A percentile compares a stretch with the other conserved stretches of the same genome.
Evolutionary conservation across 2,888 invertebrate species (phyloP).

Genomic region (Rotaria magnacalcarata): DNA sequence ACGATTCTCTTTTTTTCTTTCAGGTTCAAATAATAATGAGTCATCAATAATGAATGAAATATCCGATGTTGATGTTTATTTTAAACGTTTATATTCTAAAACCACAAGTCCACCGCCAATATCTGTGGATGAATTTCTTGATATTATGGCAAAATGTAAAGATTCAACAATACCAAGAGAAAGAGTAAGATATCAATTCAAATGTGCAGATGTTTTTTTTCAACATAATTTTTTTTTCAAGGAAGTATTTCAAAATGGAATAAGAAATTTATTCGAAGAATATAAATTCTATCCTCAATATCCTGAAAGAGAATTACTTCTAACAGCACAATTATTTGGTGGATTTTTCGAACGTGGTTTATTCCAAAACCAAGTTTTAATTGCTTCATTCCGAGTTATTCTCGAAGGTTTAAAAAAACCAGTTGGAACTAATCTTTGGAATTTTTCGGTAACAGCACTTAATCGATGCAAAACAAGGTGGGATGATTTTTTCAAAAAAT

Average conservation of each 20-base stretch:
- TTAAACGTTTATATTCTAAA: slow-evolving; percentile 79
- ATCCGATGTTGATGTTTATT: slow-evolving; percentile 64
- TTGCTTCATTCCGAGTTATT: slow-evolving; percentile 70
- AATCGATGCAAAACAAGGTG: slow-evolving; percentile 62
- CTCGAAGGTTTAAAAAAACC: slow-evolving; percentile 85
- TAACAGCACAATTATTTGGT: slow-evolving; percentile 93
- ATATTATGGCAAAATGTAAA: slow-evolving; percentile 89
- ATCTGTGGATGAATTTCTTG: slow-evolving; percentile 88
- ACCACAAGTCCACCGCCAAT: slow-evolving; percentile 75
- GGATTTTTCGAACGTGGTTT: slow-evolving; percentile 81
- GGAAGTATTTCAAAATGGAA: slow-evolving; percentile 75
- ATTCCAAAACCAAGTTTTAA: slow-evolving; percentile 32
- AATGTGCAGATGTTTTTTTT: no score
- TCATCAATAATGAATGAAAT: slow-evolving; percentile 3
- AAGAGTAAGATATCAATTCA: slow-evolving; percentile 60
- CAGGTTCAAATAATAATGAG: neutral
- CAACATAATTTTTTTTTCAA: slow-evolving; percentile 47
- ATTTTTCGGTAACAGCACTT: slow-evolving; percentile 88
- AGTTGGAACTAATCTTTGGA: slow-evolving; percentile 90
- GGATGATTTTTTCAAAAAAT: no score
- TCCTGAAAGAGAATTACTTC: slow-evolving; percentile 92
- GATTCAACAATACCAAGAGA: slow-evolving; percentile 82
- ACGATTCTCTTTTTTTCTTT: neutral
- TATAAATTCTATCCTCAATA: slow-evolving; percentile 97
- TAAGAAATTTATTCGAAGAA: slow-evolving; percentile 93